Evolutionary conservation across 2,113 vertebrate species (phyloP).

Genomic region (Stigmatopora argus): DNA sequence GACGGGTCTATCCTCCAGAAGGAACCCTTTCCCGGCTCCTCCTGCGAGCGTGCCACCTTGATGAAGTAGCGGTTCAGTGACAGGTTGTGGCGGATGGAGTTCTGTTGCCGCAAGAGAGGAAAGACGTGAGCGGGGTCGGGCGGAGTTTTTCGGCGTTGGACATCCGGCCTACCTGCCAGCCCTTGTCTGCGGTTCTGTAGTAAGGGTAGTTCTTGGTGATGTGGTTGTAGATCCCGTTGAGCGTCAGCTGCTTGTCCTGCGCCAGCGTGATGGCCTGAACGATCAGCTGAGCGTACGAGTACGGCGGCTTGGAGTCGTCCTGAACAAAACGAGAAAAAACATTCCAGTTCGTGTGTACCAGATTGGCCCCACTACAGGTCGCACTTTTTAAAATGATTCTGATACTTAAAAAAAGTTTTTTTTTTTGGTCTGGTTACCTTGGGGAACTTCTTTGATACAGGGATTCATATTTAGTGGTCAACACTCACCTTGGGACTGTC

Average conservation of each 20-base stretch:
- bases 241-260: conserved; percentile 91
- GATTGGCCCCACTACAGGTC: too few relatives aligned
- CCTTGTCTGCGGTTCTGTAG: conserved; percentile 96
- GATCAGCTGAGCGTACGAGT: conserved; percentile 95
- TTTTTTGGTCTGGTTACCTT: too few relatives aligned
- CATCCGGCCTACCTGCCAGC: conserved; percentile 87
- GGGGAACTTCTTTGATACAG: too few relatives aligned
- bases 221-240: conserved; percentile 95
- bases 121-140: background rate
- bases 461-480: background rate
- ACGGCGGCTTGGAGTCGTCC: conserved; percentile 96
- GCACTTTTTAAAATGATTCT: too few relatives aligned
- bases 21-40: conserved; percentile 97
- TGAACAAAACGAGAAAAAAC: conserved; percentile 40
- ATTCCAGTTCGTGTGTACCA: background rate
- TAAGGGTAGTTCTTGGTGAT: conserved; percentile 97
- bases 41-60: conserved; percentile 97
- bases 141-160: background rate
- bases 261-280: conserved; percentile 95
- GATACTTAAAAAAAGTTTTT: too few relatives aligned
- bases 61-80: conserved; percentile 99
- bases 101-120: conserved; percentile 67
- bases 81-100: conserved; percentile 98
- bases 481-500: conserved; percentile 91
- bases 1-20: conserved; percentile 99